A percentile compares a stretch with the other conserved stretches of the same genome.
Conservation (phyloP, 2,113 vertebrate genomes). For the Cyanoderma ruficeps region DNA sequence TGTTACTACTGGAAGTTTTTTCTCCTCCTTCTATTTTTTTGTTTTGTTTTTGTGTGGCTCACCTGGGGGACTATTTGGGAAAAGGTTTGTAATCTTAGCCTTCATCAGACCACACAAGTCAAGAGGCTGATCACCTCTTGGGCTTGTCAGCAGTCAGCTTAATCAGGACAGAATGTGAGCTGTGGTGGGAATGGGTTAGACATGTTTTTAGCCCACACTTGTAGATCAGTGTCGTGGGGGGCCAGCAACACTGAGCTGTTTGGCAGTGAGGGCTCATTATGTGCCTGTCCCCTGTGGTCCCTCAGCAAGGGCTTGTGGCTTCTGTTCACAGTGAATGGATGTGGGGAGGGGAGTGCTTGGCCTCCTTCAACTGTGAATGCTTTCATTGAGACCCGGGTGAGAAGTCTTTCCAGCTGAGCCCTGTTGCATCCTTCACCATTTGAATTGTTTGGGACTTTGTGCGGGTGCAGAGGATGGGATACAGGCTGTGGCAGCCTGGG, state of each 20-base stretch:
- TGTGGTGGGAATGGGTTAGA: not conserved
- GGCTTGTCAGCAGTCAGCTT: slow-evolving; percentile 50
- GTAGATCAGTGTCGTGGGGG: slow-evolving; percentile 4
- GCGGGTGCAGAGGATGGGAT: not conserved
- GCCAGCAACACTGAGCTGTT: slow-evolving; percentile 4
- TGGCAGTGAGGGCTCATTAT: slow-evolving; percentile 25
- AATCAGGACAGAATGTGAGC: slow-evolving; percentile 24
- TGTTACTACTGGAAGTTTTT: slow-evolving; percentile 43
- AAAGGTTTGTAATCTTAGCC: slow-evolving; percentile 59
- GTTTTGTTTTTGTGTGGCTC: not conserved
- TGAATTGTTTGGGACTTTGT: not conserved
- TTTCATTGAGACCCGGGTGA: slow-evolving; percentile 15
- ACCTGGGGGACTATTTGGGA: slow-evolving; percentile 29
- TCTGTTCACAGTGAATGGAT: slow-evolving; percentile 9
- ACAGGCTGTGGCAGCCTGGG: not conserved
- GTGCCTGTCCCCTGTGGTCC: not conserved
- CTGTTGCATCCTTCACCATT: not conserved
- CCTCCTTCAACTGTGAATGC: slow-evolving; percentile 1
- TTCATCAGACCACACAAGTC: slow-evolving; percentile 62
- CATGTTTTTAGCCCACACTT: slow-evolving; percentile 47
- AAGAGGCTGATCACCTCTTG: slow-evolving; percentile 46
- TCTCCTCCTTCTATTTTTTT: no score
- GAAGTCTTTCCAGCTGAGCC: not conserved
- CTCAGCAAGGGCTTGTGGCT: not conserved
- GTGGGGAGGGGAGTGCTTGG: not conserved